phyloP scores from a whole-genome alignment of 1,140 invertebrate genomes.

The Cylas formicarius region DNA sequence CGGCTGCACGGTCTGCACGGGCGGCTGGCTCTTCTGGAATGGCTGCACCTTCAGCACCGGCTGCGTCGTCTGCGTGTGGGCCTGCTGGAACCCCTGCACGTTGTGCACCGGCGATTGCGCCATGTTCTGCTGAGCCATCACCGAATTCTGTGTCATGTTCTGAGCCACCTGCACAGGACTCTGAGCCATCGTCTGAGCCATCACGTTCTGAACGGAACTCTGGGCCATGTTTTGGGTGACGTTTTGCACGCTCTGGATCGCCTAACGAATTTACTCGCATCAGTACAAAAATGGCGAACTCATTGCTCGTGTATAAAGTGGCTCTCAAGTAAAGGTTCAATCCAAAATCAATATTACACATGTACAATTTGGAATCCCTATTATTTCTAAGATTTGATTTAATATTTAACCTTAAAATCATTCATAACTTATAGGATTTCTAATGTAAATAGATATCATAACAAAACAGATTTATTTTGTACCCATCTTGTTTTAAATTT shows the following conservation, averaged over 20 bases:
- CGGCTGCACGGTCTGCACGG: conserved; percentile 37
- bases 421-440: no score
- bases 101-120: conserved; percentile 16
- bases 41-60: conserved; percentile 36
- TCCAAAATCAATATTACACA: no score
- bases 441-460: no score
- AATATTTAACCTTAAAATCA: no score
- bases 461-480: no score
- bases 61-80: conserved; percentile 30
- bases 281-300: no score
- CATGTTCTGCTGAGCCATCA: conserved; percentile 9
- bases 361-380: no score
- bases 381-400: no score
- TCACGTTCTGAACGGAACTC: conserved; percentile 15
- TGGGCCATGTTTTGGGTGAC: conserved; percentile 19
- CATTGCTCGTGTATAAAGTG: no score
- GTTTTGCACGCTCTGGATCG: conserved; percentile 19
- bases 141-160: conserved; percentile 18
- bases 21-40: conserved; percentile 37
- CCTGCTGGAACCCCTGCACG: conserved; percentile 23
- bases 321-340: no score
- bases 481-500: no score
- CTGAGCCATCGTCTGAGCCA: conserved; percentile 13
- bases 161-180: conserved; percentile 15
- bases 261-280: no score